These are phyloP conservation scores for Ageneiosus marmoratus DNA, from an alignment of 2,113 vertebrate species.

Conservation along the genomic window DNA sequence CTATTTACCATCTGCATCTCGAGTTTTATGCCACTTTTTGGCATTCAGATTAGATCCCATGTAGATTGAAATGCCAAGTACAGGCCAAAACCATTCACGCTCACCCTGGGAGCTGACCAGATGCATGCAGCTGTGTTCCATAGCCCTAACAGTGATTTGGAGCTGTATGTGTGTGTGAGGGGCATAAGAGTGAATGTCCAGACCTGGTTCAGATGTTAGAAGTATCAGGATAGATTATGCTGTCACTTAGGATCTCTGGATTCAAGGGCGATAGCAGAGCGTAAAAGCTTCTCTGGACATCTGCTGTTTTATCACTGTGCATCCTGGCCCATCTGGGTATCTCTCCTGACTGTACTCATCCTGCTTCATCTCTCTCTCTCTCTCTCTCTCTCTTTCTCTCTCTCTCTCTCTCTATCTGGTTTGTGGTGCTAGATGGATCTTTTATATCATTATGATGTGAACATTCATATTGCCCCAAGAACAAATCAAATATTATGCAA, in stretches of 20 bases:
- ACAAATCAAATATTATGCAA: not conserved
- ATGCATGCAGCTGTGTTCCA: slow-evolving; percentile 12
- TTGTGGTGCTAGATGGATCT: not conserved
- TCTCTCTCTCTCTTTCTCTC: slow-evolving; percentile 19
- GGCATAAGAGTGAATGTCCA: too few relatives aligned
- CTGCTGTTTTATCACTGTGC: slow-evolving; percentile 66
- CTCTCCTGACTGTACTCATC: slow-evolving; percentile 18
- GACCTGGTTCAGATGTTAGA: not conserved
- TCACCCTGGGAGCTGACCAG: not conserved
- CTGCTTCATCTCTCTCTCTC: not conserved
- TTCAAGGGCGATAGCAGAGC: slow-evolving; percentile 15
- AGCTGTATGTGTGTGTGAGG: not conserved
- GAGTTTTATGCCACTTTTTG: slow-evolving; percentile 19
- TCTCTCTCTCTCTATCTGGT: not conserved
- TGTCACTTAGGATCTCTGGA: slow-evolving; percentile 12
- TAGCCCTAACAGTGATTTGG: not conserved
- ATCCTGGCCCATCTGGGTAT: slow-evolving; percentile 67
- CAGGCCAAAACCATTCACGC: not conserved
- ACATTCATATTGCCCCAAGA: not conserved
- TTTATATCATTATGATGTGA: not conserved
- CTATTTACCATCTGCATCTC: slow-evolving; percentile 34
- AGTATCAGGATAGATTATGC: slow-evolving; percentile 13
- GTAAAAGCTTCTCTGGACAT: slow-evolving; percentile 63
- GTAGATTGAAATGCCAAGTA: not conserved
- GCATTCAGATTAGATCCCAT: not conserved